Percentiles rank a stretch among this genome's conserved stretches.
phyloP scores from a whole-genome alignment of 2,113 vertebrate species.

The Benitochromis conjunctus region DNA sequence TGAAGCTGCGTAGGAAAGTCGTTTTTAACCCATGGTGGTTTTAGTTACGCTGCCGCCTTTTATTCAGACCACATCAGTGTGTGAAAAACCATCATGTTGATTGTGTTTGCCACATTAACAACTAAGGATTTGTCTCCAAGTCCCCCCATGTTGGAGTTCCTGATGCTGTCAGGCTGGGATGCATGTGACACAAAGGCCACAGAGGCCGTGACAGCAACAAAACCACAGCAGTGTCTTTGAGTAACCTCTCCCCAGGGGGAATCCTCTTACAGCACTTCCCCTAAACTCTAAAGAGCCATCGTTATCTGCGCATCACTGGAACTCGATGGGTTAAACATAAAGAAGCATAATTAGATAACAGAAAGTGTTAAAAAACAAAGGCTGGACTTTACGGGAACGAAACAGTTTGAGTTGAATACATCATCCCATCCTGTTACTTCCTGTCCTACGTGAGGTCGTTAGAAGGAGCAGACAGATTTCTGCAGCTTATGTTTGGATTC shows the following conservation, averaged over 20 bases:
- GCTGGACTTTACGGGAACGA: neutral
- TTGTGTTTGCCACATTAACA: constrained; percentile 19
- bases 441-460: neutral
- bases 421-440: neutral
- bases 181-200: constrained; percentile 59
- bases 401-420: neutral
- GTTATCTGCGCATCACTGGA: constrained; percentile 27
- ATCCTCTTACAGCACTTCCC: constrained; percentile 63
- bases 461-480: neutral
- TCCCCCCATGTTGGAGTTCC: constrained; percentile 28
- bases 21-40: neutral
- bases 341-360: neutral
- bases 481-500: neutral
- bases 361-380: constrained; percentile 28
- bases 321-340: constrained; percentile 17
- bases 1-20: neutral
- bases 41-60: neutral
- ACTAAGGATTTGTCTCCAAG: constrained; percentile 21
- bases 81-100: neutral
- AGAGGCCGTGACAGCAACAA: neutral
- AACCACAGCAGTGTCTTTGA: constrained; percentile 36
- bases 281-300: constrained; percentile 33
- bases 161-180: constrained; percentile 4
- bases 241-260: constrained; percentile 45
- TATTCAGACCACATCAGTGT: neutral